Conservation (phyloP, 2,113 vertebrate genomes). For the Heterochromis multidens region DNA sequence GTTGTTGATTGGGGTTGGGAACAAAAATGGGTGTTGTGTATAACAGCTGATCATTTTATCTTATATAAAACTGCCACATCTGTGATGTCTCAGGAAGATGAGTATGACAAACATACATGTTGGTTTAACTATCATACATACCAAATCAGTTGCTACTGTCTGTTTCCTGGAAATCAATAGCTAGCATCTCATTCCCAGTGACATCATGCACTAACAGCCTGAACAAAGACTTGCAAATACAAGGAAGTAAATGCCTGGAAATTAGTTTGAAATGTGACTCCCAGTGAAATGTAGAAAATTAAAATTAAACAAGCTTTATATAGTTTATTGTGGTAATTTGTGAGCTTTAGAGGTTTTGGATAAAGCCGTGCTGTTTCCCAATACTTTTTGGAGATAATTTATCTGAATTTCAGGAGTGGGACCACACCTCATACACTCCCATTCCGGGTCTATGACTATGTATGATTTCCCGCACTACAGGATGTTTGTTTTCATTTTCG, state of each 20-base stretch:
- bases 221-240: background rate
- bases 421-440: too few species aligned
- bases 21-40: background rate
- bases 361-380: background rate
- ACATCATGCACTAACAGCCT: background rate
- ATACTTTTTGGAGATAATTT: background rate
- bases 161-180: too few species aligned
- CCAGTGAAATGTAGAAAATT: background rate
- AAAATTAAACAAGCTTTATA: background rate
- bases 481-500: background rate
- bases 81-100: background rate
- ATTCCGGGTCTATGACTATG: too few species aligned
- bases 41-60: background rate
- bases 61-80: background rate
- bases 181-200: background rate
- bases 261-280: background rate
- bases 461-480: too few species aligned
- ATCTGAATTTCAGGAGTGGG: background rate
- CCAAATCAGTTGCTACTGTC: too few species aligned
- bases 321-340: background rate
- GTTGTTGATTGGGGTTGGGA: background rate
- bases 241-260: background rate
- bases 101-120: background rate
- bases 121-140: too few species aligned
- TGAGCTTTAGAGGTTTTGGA: background rate